phyloP scores from a whole-genome alignment of 2,113 vertebrate species.

The Atherinomorus stipes region DNA sequence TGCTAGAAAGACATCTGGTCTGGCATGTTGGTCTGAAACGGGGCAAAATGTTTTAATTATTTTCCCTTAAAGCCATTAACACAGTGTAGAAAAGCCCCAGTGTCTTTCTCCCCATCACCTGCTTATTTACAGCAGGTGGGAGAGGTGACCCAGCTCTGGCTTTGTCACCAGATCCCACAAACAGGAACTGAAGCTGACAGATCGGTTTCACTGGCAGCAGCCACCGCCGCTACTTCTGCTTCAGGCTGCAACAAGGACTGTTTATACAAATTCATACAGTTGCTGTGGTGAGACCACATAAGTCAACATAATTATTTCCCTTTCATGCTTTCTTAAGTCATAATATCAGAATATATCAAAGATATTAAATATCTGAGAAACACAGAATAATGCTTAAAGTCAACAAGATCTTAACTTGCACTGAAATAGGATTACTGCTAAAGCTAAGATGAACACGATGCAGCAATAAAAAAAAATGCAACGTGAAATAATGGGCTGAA shows the following conservation, averaged over 20 bases:
- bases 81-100: constrained; percentile 6
- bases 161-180: constrained; percentile 66
- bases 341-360: constrained; percentile 13
- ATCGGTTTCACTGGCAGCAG: constrained; percentile 59
- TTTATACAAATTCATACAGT: constrained; percentile 26
- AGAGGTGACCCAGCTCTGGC: constrained; percentile 26
- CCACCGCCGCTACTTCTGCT: constrained; percentile 4
- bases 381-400: background rate
- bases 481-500: constrained; percentile 17
- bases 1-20: constrained; percentile 30
- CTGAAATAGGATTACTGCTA: constrained; percentile 38
- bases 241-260: background rate
- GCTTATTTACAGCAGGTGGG: constrained; percentile 57
- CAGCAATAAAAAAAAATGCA: constrained; percentile 27
- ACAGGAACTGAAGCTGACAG: constrained; percentile 64
- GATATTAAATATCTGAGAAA: background rate
- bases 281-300: constrained; percentile 17
- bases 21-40: constrained; percentile 12
- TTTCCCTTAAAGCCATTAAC: background rate
- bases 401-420: background rate
- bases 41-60: background rate
- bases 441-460: constrained; percentile 5
- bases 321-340: constrained; percentile 1
- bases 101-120: constrained; percentile 24
- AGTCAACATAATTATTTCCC: background rate